Conservation (phyloP, 2,797 vertebrate genomes). For the Hoplostethus mediterraneus region DNA sequence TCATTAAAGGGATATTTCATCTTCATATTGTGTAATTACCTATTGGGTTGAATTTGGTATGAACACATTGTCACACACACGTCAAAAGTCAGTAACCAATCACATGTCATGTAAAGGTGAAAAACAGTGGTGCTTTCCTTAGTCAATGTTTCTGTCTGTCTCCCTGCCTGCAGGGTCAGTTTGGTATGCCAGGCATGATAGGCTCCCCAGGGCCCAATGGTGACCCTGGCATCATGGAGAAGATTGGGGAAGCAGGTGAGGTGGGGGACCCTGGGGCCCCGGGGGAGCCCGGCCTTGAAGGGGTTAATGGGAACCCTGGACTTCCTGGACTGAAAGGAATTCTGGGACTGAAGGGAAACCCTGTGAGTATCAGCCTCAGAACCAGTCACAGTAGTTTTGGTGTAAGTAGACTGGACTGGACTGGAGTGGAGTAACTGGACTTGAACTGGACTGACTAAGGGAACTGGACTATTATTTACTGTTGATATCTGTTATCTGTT, state of each 20-base stretch:
- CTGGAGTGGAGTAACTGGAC: not conserved
- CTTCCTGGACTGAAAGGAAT: constrained; percentile 61
- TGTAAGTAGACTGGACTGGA: too few relatives aligned
- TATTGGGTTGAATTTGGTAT: too few relatives aligned
- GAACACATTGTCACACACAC: too few relatives aligned
- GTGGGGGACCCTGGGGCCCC: constrained; percentile 35
- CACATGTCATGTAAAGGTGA: too few relatives aligned
- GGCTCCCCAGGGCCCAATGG: constrained; percentile 66
- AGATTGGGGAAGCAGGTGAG: constrained; percentile 65
- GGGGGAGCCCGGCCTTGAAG: constrained; percentile 57
- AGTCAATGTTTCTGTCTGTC: not conserved
- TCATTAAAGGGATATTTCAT: too few relatives aligned
- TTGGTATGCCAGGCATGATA: constrained; percentile 58
- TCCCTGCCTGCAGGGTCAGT: constrained; percentile 60
- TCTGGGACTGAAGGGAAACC: constrained; percentile 70
- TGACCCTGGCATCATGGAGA: constrained; percentile 59
- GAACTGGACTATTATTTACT: too few relatives aligned
- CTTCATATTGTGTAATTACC: too few relatives aligned
- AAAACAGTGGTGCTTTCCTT: not conserved
- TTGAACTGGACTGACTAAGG: not conserved
- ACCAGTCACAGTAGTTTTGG: not conserved
- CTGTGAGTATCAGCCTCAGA: constrained; percentile 42
- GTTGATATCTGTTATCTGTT: too few relatives aligned
- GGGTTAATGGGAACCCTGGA: constrained; percentile 56
- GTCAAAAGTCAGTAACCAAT: too few relatives aligned